These are phyloP conservation scores for Stichopus horrens DNA, from an alignment of 53 echinoderm and acorn worm species.

Conservation along the genomic window DNA sequence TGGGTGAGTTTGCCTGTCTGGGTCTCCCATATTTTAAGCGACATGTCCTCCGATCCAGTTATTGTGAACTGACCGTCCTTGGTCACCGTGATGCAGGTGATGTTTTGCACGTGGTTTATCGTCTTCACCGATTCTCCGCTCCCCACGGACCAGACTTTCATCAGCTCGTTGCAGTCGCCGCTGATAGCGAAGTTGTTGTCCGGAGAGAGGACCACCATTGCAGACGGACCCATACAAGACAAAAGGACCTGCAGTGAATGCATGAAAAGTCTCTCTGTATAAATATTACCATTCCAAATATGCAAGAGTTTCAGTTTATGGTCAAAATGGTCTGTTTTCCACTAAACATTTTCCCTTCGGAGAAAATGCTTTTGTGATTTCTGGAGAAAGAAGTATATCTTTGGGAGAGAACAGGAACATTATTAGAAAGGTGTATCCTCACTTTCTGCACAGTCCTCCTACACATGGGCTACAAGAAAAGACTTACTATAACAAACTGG, in stretches of 20 bases:
- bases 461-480: too few relatives aligned
- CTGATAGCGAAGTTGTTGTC: constrained; percentile 93
- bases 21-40: constrained; percentile 96
- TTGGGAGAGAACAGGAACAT: too few relatives aligned
- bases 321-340: too few relatives aligned
- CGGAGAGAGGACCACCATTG: constrained; percentile 83
- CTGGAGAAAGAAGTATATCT: too few relatives aligned
- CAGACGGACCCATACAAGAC: constrained; percentile 93
- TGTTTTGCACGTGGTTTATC: constrained; percentile 87
- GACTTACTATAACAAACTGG: too few relatives aligned
- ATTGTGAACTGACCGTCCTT: constrained; percentile 92
- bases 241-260: constrained; percentile 66
- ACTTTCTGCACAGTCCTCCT: too few relatives aligned
- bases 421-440: too few relatives aligned
- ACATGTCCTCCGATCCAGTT: constrained; percentile 97
- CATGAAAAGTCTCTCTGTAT: too few relatives aligned
- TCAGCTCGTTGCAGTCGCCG: constrained; percentile 86
- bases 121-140: constrained; percentile 98
- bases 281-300: too few relatives aligned
- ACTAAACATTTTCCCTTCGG: too few relatives aligned
- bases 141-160: constrained; percentile 98
- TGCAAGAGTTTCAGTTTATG: too few relatives aligned
- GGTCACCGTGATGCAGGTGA: constrained; percentile 94
- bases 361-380: too few relatives aligned
- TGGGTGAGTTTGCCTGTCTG: constrained; percentile 95